Percentiles rank a stretch among this genome's conserved stretches.
Conservation (phyloP, 1,140 invertebrate species). For the Microvelia longipes region DNA sequence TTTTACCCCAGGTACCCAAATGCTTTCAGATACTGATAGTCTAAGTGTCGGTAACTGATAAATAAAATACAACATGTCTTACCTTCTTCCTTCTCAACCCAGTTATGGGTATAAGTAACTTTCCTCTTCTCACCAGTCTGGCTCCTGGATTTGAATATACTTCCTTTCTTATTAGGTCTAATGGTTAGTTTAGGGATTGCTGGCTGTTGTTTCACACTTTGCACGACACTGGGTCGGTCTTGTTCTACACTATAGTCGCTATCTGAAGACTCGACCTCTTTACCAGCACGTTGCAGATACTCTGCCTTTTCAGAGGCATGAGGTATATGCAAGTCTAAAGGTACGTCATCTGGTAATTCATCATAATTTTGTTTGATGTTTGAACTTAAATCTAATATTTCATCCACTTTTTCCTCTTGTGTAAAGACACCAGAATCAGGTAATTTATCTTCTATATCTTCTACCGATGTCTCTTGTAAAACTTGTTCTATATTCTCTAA, state of each 20-base stretch:
- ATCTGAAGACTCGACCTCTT: conserved; percentile 10
- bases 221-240: neutral
- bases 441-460: neutral
- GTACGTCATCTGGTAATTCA: conserved; percentile 16
- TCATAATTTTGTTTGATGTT: conserved; percentile 6
- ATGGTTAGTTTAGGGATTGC: neutral
- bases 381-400: conserved; percentile 13
- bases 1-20: no score
- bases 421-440: neutral
- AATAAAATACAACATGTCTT: conserved; percentile 4
- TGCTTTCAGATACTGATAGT: no score
- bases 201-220: conserved; percentile 15
- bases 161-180: conserved; percentile 38
- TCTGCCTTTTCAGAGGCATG: conserved; percentile 24
- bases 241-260: conserved; percentile 12
- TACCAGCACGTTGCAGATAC: neutral
- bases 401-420: conserved; percentile 12
- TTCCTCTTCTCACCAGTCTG: conserved; percentile 59
- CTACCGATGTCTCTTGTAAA: neutral
- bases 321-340: conserved; percentile 11
- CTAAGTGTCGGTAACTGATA: no score
- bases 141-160: conserved; percentile 78
- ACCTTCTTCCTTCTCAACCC: conserved; percentile 50
- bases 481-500: conserved; percentile 12
- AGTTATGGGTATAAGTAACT: conserved; percentile 73